A percentile compares a stretch with the other conserved stretches of the same genome.
Evolutionary conservation across 2,888 invertebrate species (phyloP).

Genomic region (Pandemis corylana): DNA sequence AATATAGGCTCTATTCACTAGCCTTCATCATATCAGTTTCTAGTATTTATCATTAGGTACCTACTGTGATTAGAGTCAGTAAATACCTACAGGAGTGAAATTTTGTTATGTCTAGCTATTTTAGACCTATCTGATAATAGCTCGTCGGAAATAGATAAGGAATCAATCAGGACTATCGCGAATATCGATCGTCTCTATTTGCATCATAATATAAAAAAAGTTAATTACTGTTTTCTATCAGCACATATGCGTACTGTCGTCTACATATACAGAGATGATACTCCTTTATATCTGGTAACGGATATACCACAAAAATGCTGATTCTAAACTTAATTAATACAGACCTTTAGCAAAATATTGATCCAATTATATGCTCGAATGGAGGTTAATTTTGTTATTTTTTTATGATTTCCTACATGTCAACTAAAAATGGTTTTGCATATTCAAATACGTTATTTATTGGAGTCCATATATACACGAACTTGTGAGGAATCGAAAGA

Average conservation of each 20-base stretch:
- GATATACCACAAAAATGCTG: background rate
- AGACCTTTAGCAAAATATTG: background rate
- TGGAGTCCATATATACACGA: background rate
- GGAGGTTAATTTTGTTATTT: conserved; percentile 11
- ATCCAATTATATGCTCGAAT: background rate
- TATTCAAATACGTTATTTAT: conserved; percentile 21
- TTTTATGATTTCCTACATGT: conserved; percentile 7
- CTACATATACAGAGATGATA: background rate
- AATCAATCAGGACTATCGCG: conserved; percentile 22
- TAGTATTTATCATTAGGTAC: background rate
- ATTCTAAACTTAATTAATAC: background rate
- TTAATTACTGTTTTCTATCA: background rate
- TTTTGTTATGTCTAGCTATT: conserved; percentile 19
- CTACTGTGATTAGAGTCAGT: background rate
- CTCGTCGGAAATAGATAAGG: conserved; percentile 34
- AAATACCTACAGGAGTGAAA: background rate
- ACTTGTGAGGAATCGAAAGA: background rate
- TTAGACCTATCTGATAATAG: conserved; percentile 12
- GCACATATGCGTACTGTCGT: background rate
- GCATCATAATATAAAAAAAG: background rate
- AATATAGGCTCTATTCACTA: no score
- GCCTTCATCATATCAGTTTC: no score
- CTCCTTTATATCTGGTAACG: no score
- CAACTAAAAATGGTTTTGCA: conserved; percentile 1
- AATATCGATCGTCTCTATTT: conserved; percentile 28